Conservation (phyloP, 2,888 invertebrate genomes). For the Molanna angustata region DNA sequence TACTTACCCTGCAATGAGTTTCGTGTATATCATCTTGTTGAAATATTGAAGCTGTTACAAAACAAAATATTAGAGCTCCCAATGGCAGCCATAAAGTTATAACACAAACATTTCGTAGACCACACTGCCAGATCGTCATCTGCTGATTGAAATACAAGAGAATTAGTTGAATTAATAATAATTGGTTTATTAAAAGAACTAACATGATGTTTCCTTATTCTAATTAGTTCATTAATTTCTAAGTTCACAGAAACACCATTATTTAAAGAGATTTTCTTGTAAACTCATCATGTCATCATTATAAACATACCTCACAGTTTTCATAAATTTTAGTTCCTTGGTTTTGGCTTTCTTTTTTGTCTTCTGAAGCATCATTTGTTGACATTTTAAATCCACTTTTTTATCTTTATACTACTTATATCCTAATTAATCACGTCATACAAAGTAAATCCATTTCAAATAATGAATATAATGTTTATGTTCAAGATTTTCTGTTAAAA, state of each 20-base stretch:
- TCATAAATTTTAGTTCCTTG: slow-evolving; percentile 12
- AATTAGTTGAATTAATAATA: neutral
- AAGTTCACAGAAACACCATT: no score
- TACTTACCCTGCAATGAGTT: slow-evolving; percentile 83
- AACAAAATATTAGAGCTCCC: slow-evolving; percentile 81
- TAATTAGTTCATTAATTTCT: no score
- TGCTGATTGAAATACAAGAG: slow-evolving; percentile 33
- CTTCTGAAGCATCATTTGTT: slow-evolving; percentile 18
- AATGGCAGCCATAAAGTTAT: slow-evolving; percentile 83
- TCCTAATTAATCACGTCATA: slow-evolving; percentile 16
- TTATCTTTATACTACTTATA: neutral
- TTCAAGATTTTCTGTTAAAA: neutral
- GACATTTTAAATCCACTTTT: slow-evolving; percentile 17
- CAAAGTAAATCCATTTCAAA: slow-evolving; percentile 20
- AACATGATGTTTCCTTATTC: no score
- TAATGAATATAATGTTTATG: neutral
- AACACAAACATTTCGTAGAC: slow-evolving; percentile 77
- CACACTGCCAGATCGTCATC: slow-evolving; percentile 67
- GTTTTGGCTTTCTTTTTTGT: slow-evolving; percentile 11
- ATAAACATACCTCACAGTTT: slow-evolving; percentile 19
- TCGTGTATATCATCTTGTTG: slow-evolving; percentile 93
- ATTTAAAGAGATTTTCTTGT: no score
- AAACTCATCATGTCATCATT: no score
- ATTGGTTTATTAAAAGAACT: no score
- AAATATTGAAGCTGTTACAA: slow-evolving; percentile 85